These are phyloP conservation scores for Hestina assimilis DNA, from an alignment of 1,140 invertebrate species.

Conservation along the genomic window DNA sequence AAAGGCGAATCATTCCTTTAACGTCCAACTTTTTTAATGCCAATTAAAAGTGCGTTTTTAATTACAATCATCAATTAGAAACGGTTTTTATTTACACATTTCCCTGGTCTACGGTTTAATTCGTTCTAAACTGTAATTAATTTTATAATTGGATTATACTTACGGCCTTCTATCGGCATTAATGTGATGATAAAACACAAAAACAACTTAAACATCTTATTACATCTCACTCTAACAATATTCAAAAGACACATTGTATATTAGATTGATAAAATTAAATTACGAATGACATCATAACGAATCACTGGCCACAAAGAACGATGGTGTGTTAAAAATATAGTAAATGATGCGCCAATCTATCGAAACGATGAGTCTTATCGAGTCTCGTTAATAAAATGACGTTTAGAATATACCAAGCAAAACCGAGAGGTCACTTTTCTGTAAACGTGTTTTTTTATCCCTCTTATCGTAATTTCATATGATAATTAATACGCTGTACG, in stretches of 20 bases:
- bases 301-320: not conserved
- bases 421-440: not conserved
- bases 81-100: not conserved
- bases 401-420: not conserved
- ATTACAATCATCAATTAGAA: conserved; percentile 12
- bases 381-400: not conserved
- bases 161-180: conserved; percentile 18
- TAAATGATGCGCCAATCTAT: not conserved
- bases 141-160: conserved; percentile 17
- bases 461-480: not conserved
- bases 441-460: not conserved
- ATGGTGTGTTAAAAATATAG: not conserved
- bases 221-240: conserved; percentile 12
- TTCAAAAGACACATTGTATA: not conserved
- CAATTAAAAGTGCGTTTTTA: conserved; percentile 6
- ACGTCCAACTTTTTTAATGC: not conserved
- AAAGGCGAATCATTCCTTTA: too few species aligned
- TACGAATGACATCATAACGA: not conserved
- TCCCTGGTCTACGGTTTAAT: conserved; percentile 9
- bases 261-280: not conserved
- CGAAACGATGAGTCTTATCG: not conserved
- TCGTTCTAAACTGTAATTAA: not conserved
- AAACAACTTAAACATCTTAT: conserved; percentile 17
- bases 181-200: conserved; percentile 10
- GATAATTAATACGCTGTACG: too few species aligned